Percentiles rank a stretch among this genome's conserved stretches.
Evolutionary conservation across 2,888 invertebrate genomes (phyloP).

Genomic region (Diarsia mendica): DNA sequence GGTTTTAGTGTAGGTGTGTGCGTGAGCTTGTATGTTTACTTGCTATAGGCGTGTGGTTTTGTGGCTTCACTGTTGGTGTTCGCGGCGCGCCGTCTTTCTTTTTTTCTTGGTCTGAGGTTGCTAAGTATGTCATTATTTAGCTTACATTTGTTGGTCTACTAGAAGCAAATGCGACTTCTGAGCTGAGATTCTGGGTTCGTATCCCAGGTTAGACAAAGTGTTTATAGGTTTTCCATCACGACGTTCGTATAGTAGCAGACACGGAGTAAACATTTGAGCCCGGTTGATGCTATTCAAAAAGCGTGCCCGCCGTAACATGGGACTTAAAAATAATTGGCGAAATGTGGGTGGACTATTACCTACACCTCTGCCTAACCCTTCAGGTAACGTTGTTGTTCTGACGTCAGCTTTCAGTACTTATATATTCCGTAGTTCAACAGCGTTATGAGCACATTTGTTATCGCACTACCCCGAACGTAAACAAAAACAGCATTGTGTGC

Average conservation of each 20-base stretch:
- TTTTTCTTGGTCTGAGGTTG: too few relatives aligned
- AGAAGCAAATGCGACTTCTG: too few relatives aligned
- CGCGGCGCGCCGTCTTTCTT: too few relatives aligned
- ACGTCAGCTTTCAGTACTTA: slow-evolving; percentile 7
- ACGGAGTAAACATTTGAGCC: too few relatives aligned
- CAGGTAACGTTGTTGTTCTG: not conserved
- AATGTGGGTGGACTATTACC: not conserved
- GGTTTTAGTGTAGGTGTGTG: too few relatives aligned
- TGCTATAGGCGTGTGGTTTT: too few relatives aligned
- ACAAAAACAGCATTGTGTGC: slow-evolving; percentile 29
- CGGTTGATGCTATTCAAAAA: not conserved
- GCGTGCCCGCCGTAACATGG: not conserved
- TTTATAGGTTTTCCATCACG: not conserved
- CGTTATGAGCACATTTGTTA: slow-evolving; percentile 6
- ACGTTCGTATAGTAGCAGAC: too few relatives aligned
- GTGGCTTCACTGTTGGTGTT: too few relatives aligned
- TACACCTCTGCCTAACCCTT: not conserved
- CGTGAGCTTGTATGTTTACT: too few relatives aligned
- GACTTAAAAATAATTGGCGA: not conserved
- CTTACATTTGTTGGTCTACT: too few relatives aligned
- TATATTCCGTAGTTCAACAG: slow-evolving; percentile 9
- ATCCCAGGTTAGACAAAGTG: not conserved
- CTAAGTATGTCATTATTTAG: too few relatives aligned
- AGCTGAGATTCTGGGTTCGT: too few relatives aligned
- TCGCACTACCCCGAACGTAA: slow-evolving; percentile 27